Conservation (phyloP, 2,888 invertebrate species). For the Odontomyia ornata region DNA sequence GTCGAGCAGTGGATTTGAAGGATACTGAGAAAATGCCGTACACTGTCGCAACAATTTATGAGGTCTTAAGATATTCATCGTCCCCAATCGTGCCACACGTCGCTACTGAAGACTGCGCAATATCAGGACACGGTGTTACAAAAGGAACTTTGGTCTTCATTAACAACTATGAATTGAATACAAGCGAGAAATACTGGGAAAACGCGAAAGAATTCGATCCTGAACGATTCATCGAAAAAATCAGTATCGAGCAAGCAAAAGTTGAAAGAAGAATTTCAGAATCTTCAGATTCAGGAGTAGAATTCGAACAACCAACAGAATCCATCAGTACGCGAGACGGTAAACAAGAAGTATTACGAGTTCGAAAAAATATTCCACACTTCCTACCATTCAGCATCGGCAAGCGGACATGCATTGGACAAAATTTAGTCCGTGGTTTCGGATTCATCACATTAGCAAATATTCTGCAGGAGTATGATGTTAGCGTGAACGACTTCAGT, state of each 20-base stretch:
- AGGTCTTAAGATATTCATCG: constrained; percentile 80
- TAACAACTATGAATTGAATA: constrained; percentile 84
- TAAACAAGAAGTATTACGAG: constrained; percentile 56
- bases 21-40: constrained; percentile 78
- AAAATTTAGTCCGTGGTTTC: constrained; percentile 77
- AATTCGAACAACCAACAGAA: constrained; percentile 63
- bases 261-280: constrained; percentile 62
- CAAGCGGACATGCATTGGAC: constrained; percentile 82
- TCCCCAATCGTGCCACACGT: constrained; percentile 93
- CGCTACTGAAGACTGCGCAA: constrained; percentile 77
- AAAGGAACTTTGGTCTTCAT: constrained; percentile 84
- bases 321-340: background rate
- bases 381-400: constrained; percentile 86
- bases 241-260: constrained; percentile 44
- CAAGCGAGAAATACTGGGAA: constrained; percentile 77
- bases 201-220: constrained; percentile 78
- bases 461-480: constrained; percentile 74
- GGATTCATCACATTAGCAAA: constrained; percentile 76
- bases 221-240: constrained; percentile 73
- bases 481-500: constrained; percentile 67
- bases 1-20: constrained; percentile 69
- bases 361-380: constrained; percentile 69
- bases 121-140: constrained; percentile 76
- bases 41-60: constrained; percentile 82
- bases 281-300: constrained; percentile 68